These are phyloP conservation scores for Halocynthia roretzi DNA, from an alignment of 23 tunicate species.

Conservation along the genomic window DNA sequence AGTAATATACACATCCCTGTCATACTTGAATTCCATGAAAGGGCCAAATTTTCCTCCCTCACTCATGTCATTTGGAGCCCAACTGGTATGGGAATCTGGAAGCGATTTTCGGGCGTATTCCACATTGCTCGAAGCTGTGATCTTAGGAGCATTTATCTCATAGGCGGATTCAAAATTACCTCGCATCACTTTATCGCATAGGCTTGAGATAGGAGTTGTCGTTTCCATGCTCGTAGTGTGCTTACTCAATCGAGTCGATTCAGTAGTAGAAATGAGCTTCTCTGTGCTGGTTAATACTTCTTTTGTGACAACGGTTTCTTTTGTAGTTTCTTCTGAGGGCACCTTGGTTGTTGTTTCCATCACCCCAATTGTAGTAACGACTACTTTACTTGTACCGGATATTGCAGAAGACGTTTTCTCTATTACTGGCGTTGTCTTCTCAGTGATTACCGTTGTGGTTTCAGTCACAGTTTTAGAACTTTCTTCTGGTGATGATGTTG, in stretches of 20 bases:
- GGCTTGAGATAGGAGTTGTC: conserved; percentile 4
- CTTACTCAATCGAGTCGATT: neutral
- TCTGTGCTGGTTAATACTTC: conserved; percentile 1
- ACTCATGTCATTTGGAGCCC: conserved; percentile 4
- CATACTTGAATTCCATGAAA: conserved; percentile 43
- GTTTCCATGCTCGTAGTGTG: neutral
- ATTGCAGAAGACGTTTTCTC: neutral
- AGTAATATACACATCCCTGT: conserved; percentile 34
- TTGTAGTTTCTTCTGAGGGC: neutral
- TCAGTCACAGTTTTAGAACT: conserved; percentile 13
- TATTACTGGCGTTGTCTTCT: conserved; percentile 20
- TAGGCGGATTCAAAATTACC: neutral
- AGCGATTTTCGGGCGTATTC: conserved; percentile 2
- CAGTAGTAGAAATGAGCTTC: neutral
- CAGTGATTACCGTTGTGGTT: conserved; percentile 46
- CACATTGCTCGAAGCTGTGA: conserved; percentile 27
- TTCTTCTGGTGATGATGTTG: conserved; percentile 32
- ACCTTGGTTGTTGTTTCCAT: neutral
- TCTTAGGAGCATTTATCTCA: neutral
- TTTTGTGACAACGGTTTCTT: conserved; percentile 16
- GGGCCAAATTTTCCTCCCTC: conserved; percentile 13
- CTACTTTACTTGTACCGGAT: neutral
- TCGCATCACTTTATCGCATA: conserved; percentile 16
- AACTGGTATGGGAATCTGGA: conserved; percentile 1
- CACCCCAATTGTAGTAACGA: neutral